Percentiles rank a stretch among this genome's conserved stretches.
These are phyloP conservation scores for Urocyon cinereoargenteus DNA, from an alignment of 2,797 vertebrate species.

Conservation along the genomic window DNA sequence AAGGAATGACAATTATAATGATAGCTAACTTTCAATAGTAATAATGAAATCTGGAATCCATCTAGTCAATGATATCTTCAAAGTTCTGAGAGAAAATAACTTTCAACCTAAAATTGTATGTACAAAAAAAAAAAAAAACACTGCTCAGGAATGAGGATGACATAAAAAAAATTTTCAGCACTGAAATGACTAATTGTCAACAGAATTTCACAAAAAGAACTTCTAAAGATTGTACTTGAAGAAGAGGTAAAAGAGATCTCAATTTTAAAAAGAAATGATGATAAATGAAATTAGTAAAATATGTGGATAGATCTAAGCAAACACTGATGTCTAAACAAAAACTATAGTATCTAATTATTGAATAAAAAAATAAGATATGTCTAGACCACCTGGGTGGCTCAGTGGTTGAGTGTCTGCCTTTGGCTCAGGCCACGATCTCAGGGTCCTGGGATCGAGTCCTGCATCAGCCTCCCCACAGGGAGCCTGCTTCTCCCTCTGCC, in stretches of 20 bases:
- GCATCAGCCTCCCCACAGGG: too few relatives aligned
- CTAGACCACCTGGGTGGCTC: too few relatives aligned
- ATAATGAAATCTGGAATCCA: not conserved
- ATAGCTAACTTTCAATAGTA: not conserved
- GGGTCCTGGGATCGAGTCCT: too few relatives aligned
- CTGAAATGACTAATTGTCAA: not conserved
- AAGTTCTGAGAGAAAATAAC: not conserved
- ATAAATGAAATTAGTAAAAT: conserved; percentile 11
- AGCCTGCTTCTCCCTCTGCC: too few relatives aligned
- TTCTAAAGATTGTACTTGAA: not conserved
- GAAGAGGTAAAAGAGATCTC: not conserved
- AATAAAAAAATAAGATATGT: not conserved
- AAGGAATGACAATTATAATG: not conserved
- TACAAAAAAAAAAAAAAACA: not conserved
- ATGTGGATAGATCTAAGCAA: not conserved
- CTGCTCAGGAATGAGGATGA: not conserved
- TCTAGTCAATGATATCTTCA: not conserved
- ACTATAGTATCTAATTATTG: not conserved
- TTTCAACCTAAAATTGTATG: not conserved
- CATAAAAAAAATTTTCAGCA: conserved; percentile 37
- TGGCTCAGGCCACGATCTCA: too few relatives aligned
- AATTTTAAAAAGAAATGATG: not conserved
- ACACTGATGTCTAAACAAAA: not conserved
- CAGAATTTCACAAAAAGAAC: not conserved
- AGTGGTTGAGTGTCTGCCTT: too few relatives aligned